phyloP scores from a whole-genome alignment of 2,797 vertebrate species.

The Taeniopygia guttata region DNA sequence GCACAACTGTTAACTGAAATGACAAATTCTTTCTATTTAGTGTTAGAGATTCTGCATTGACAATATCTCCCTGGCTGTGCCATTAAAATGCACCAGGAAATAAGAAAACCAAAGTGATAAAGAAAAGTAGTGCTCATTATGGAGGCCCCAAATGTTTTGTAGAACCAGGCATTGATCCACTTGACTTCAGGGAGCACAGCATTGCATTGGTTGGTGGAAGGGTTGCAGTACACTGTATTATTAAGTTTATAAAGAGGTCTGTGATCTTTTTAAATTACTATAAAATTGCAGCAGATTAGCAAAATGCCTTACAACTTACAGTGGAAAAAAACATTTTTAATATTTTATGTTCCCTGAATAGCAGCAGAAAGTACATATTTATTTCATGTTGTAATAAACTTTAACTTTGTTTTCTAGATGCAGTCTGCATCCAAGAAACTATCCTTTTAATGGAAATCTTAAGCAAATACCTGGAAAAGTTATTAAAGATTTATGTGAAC shows the following conservation, averaged over 20 bases:
- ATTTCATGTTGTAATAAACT: not conserved
- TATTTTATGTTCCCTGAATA: constrained; percentile 6
- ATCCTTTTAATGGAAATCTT: not conserved
- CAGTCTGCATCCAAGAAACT: not conserved
- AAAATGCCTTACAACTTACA: not conserved
- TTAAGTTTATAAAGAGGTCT: not conserved
- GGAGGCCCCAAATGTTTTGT: not conserved
- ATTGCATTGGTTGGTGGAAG: not conserved
- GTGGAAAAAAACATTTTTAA: not conserved
- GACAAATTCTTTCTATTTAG: not conserved
- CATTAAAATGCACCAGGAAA: not conserved
- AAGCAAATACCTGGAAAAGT: not conserved
- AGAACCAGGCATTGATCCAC: not conserved
- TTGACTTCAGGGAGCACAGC: not conserved
- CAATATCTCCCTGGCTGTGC: not conserved
- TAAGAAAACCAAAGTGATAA: not conserved
- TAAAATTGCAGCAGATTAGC: constrained; percentile 10
- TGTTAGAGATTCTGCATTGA: not conserved
- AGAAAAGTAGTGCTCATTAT: not conserved
- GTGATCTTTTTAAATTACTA: not conserved
- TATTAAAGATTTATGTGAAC: not conserved
- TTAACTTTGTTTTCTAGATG: constrained; percentile 12
- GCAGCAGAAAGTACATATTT: not conserved
- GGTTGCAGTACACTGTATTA: not conserved
- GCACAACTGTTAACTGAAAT: not conserved